Conservation (phyloP, 1,140 invertebrate species). For the Phortica variegata region DNA sequence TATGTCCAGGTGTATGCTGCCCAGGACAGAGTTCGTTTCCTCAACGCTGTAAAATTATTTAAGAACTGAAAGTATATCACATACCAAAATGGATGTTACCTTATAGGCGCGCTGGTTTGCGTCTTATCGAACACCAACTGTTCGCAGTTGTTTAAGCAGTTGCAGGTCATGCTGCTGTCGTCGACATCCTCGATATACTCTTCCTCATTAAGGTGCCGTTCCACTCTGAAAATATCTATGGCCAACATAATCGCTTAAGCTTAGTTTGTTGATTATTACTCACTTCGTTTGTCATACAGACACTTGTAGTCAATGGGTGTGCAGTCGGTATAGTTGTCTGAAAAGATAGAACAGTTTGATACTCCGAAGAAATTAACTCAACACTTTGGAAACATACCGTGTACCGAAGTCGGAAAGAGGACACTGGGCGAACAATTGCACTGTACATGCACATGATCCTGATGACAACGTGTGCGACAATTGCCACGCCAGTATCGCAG, state of each 20-base stretch:
- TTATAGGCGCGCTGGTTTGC: slow-evolving; percentile 16
- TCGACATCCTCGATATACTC: slow-evolving; percentile 27
- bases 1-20: slow-evolving; percentile 31
- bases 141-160: slow-evolving; percentile 38
- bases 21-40: slow-evolving; percentile 7
- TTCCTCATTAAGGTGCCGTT: slow-evolving; percentile 21
- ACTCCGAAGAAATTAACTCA: not conserved
- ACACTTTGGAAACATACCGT: not conserved
- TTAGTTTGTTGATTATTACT: slow-evolving; percentile 6
- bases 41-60: slow-evolving; percentile 17
- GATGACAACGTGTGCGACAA: slow-evolving; percentile 41
- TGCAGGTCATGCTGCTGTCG: slow-evolving; percentile 36
- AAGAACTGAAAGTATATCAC: no score
- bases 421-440: slow-evolving; percentile 40
- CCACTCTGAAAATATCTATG: slow-evolving; percentile 27
- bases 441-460: slow-evolving; percentile 32
- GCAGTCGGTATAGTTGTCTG: slow-evolving; percentile 42
- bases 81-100: no score
- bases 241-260: not conserved
- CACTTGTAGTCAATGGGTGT: slow-evolving; percentile 45
- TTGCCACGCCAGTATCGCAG: slow-evolving; percentile 42
- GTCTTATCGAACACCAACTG: slow-evolving; percentile 34
- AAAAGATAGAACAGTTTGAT: not conserved
- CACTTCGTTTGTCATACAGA: slow-evolving; percentile 35
- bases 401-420: slow-evolving; percentile 29